Conservation (phyloP, 2,797 vertebrate species). For the Acanthiza pusilla region DNA sequence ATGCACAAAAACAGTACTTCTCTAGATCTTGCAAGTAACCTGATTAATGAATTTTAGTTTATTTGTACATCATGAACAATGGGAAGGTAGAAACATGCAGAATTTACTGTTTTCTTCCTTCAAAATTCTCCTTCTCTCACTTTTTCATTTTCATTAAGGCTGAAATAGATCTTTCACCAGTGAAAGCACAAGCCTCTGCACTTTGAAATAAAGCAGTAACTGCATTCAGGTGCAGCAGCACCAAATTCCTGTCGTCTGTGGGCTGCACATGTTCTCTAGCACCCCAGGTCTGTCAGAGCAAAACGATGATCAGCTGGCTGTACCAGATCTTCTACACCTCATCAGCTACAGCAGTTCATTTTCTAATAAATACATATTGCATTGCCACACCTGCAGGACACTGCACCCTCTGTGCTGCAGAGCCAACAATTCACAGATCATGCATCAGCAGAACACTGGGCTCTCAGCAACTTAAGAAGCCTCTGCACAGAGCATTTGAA, state of each 20-base stretch:
- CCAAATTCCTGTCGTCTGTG: not conserved
- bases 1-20: not conserved
- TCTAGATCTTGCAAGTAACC: not conserved
- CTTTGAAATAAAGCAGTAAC: not conserved
- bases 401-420: not conserved
- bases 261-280: not conserved
- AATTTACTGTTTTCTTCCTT: not conserved
- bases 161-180: not conserved
- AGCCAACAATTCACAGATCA: accelerated
- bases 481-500: not conserved
- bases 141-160: not conserved
- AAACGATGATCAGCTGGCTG: not conserved
- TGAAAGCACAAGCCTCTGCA: not conserved
- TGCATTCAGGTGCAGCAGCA: not conserved
- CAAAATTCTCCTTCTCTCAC: not conserved
- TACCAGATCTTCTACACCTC: not conserved
- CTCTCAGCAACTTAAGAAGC: not conserved
- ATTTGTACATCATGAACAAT: not conserved
- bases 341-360: not conserved
- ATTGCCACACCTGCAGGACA: not conserved
- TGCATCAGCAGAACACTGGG: not conserved
- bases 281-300: not conserved
- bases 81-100: not conserved
- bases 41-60: not conserved
- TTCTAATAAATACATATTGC: not conserved